Evolutionary conservation across 1,140 invertebrate species (phyloP).

Genomic region (Drosophila bifasciata): DNA sequence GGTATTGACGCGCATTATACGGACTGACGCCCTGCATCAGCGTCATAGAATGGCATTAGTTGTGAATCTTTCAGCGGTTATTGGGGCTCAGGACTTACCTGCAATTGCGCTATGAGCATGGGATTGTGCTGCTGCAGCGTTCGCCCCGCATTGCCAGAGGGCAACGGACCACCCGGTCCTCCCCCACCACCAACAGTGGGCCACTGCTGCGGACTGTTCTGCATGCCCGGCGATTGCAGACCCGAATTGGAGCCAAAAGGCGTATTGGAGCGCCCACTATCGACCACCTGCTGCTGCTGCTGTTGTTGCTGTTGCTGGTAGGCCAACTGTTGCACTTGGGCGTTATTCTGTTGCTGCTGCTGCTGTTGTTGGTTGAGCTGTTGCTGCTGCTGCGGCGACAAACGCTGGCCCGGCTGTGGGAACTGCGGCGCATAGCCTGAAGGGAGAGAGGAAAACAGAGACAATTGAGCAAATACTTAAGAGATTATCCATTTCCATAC

Average conservation of each 20-base stretch:
- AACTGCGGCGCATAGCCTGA: conserved; percentile 76
- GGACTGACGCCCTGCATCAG: conserved; percentile 67
- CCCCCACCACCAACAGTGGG: conserved; percentile 19
- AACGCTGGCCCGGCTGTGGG: conserved; percentile 68
- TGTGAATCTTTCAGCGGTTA: neutral
- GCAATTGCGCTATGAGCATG: conserved; percentile 91
- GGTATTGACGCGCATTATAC: conserved; percentile 74
- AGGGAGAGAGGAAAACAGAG: no score
- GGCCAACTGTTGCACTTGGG: conserved; percentile 75
- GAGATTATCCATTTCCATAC: conserved; percentile 28
- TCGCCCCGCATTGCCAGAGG: conserved; percentile 54
- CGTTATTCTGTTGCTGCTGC: conserved; percentile 61
- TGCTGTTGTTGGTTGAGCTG: conserved; percentile 58
- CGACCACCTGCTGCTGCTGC: conserved; percentile 73
- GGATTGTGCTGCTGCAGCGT: conserved; percentile 89
- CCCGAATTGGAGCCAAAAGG: conserved; percentile 60
- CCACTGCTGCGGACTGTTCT: conserved; percentile 71
- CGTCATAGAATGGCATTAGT: conserved; percentile 42
- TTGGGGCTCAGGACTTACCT: conserved; percentile 84
- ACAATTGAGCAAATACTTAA: no score
- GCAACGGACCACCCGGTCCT: conserved; percentile 47
- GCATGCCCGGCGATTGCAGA: conserved; percentile 75
- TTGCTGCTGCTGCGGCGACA: conserved; percentile 73
- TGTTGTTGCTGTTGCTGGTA: conserved; percentile 70
- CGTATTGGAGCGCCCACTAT: conserved; percentile 61